These are phyloP conservation scores for Unio pictorum DNA, from an alignment of 2,888 invertebrate species.

Conservation along the genomic window DNA sequence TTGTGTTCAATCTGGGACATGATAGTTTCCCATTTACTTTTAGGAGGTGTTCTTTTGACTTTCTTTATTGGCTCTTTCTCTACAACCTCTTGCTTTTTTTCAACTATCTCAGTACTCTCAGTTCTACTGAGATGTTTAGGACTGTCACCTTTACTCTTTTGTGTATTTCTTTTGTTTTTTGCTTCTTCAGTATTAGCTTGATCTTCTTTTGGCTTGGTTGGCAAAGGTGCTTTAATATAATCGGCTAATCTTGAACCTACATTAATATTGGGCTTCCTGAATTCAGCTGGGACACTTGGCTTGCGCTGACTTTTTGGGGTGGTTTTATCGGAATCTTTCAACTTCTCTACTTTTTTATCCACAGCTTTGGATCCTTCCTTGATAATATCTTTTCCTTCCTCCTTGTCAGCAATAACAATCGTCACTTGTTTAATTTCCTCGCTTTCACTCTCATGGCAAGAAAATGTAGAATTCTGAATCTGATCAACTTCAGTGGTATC, in stretches of 20 bases:
- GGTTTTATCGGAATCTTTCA: conserved; percentile 36
- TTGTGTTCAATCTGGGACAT: conserved; percentile 60
- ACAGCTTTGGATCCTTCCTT: conserved; percentile 13
- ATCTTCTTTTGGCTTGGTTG: conserved; percentile 53
- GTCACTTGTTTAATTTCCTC: conserved; percentile 13
- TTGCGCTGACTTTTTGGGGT: conserved; percentile 16
- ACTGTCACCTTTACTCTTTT: conserved; percentile 29
- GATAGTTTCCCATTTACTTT: conserved; percentile 66
- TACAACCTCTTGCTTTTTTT: conserved; percentile 30
- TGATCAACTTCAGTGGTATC: no score
- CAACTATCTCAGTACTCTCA: conserved; percentile 22
- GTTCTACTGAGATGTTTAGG: conserved; percentile 32
- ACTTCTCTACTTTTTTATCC: conserved; percentile 24
- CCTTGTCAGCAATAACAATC: conserved; percentile 33
- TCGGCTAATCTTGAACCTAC: conserved; percentile 57
- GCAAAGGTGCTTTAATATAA: conserved; percentile 57
- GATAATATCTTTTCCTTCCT: conserved; percentile 15
- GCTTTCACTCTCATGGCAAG: no score
- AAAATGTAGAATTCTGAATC: no score
- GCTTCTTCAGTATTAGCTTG: conserved; percentile 42
- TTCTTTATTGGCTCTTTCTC: conserved; percentile 55
- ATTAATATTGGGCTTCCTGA: conserved; percentile 58
- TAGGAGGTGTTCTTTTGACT: conserved; percentile 58
- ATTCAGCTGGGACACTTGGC: conserved; percentile 39
- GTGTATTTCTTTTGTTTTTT: conserved; percentile 46